These are phyloP conservation scores for Pyralis farinalis DNA, from an alignment of 2,888 invertebrate genomes.

Conservation along the genomic window DNA sequence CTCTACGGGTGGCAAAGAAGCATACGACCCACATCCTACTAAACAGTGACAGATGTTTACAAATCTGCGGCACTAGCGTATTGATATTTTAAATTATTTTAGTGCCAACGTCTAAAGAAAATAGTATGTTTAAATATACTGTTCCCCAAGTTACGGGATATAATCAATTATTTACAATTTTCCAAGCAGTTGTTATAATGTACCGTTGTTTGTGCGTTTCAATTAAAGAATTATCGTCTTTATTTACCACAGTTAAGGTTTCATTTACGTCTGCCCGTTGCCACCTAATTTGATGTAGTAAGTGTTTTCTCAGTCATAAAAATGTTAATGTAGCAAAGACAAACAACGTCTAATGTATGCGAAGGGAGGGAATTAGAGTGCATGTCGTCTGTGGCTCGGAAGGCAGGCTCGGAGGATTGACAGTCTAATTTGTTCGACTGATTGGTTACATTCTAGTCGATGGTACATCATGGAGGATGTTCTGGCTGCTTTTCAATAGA, in stretches of 20 bases:
- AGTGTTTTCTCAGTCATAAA: slow-evolving; percentile 78
- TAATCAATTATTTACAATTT: background rate
- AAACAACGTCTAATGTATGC: slow-evolving; percentile 75
- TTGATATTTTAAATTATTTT: too few species aligned
- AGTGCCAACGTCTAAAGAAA: too few species aligned
- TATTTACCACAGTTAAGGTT: slow-evolving; percentile 15
- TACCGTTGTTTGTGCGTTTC: slow-evolving; percentile 1
- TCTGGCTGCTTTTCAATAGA: too few species aligned
- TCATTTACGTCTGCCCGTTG: slow-evolving; percentile 3
- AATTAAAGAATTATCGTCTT: slow-evolving; percentile 10
- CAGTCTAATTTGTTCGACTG: slow-evolving; percentile 7
- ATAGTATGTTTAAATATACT: background rate
- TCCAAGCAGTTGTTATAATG: slow-evolving; percentile 20
- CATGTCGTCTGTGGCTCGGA: background rate
- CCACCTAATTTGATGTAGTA: slow-evolving; percentile 42
- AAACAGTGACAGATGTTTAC: too few species aligned
- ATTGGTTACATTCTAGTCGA: slow-evolving; percentile 7
- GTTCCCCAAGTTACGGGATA: background rate
- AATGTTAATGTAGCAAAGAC: slow-evolving; percentile 79
- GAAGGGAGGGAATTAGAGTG: slow-evolving; percentile 59
- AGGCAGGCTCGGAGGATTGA: background rate
- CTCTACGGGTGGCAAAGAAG: too few species aligned
- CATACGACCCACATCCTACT: too few species aligned
- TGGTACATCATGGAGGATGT: too few species aligned
- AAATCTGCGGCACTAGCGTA: too few species aligned